These are phyloP conservation scores for Drosophila falleni DNA, from an alignment of 2,888 invertebrate species.

Conservation along the genomic window DNA sequence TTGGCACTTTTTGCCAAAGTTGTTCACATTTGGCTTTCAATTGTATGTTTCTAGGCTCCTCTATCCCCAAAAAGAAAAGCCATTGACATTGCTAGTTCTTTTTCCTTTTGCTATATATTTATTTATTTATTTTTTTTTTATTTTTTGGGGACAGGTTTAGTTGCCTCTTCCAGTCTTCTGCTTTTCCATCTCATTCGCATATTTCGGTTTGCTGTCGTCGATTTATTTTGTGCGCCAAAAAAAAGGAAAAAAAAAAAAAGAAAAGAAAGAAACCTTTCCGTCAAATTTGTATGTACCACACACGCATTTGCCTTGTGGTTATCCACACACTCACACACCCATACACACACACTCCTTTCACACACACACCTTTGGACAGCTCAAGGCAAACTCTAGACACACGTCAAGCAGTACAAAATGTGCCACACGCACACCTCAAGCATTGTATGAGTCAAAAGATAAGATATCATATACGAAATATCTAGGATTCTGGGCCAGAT, in stretches of 20 bases:
- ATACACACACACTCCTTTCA: conserved; percentile 14
- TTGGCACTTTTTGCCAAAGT: conserved; percentile 18
- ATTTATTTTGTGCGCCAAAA: conserved; percentile 63
- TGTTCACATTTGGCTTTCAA: conserved; percentile 33
- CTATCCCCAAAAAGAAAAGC: conserved; percentile 36
- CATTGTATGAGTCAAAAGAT: conserved; percentile 12
- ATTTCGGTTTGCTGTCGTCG: conserved; percentile 48
- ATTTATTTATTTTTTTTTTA: conserved; percentile 12
- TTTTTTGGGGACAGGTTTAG: conserved; percentile 30
- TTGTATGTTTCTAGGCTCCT: conserved; percentile 41
- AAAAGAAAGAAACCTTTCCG: conserved; percentile 17
- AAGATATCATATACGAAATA: conserved; percentile 17
- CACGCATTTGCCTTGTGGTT: conserved; percentile 60
- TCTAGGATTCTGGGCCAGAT: conserved; percentile 29
- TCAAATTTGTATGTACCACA: conserved; percentile 60
- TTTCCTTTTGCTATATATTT: conserved; percentile 8
- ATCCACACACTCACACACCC: conserved; percentile 20
- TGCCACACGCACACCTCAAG: conserved; percentile 21
- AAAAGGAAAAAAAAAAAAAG: conserved; percentile 1
- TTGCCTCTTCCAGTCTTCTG: not conserved
- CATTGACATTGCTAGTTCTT: conserved; percentile 64
- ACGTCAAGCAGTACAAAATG: conserved; percentile 21
- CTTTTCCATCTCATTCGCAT: conserved; percentile 12
- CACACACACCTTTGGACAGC: conserved; percentile 27
- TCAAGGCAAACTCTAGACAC: conserved; percentile 35